Base-by-base conservation (phyloP, 2,113 vertebrate genomes). In the Cryptomyrus ogoouensis region DNA sequence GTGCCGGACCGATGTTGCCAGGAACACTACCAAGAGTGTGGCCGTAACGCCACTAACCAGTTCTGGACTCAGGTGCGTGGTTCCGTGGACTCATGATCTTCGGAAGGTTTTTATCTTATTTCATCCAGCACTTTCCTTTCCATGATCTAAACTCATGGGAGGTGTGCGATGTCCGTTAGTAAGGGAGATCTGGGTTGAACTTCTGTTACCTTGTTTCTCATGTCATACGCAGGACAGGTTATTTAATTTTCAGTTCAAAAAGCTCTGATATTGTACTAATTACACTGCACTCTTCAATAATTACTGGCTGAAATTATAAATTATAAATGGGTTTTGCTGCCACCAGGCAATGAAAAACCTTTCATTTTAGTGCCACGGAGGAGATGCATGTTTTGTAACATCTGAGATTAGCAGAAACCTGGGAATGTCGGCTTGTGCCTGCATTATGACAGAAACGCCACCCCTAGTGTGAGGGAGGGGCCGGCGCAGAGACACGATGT, bases 1-100 rank as follows among this genome's bases (percentile, higher is more conserved):
- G 98, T 99, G 44, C 98, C 98, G 0, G 98, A 99, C 94, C 96
- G 98, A 91, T 99, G 98, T 92, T 99, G 98, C 92, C 97, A 96
- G 74, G 98, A 99, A 91, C 98, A 99, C 93, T 98, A 98, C 91
- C 97, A 99, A 93, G 97, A 97, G 92, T 99, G 98, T 83, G 98
- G 98, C 10, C 95, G 94, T 0, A 98, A 98, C 89, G 93, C 96
- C 89, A 98, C 97, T 21, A 97, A 96, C 90, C 93, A 95, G 89
- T 95, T 98, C 93, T 99, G 98, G 98, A 97, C 90, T 92, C 96
- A 96, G 91, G 98, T 99, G 94, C 96, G 95, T 93, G 19, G 53
- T 80, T 2, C 21, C 12, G 52, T 2, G 8, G 3, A 52, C 27
- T n/a, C 17, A 53, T 53, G 85, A 84, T 47, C 44, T 47, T 39